phyloP scores from a whole-genome alignment of 2,888 invertebrate genomes.

The Emesis furor region DNA sequence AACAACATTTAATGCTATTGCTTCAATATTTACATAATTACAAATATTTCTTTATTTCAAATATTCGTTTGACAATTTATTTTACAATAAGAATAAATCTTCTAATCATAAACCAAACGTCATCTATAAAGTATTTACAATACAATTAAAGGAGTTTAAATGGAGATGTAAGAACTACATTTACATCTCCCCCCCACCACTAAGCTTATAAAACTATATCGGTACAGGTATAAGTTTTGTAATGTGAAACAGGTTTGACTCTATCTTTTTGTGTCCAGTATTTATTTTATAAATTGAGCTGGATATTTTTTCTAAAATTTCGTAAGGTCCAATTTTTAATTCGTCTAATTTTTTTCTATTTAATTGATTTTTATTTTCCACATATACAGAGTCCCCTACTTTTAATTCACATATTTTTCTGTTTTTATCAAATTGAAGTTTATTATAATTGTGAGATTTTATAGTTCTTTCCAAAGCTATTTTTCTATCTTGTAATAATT shows the following conservation, averaged over 20 bases:
- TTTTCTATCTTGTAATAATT: slow-evolving; percentile 50
- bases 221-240: slow-evolving; percentile 51
- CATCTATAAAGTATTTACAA: too few species aligned
- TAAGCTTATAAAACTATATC: too few species aligned
- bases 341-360: slow-evolving; percentile 61
- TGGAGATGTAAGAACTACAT: too few species aligned
- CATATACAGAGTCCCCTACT: slow-evolving; percentile 49
- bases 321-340: slow-evolving; percentile 55
- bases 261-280: slow-evolving; percentile 72
- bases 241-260: slow-evolving; percentile 70
- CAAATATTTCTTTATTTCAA: too few species aligned
- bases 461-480: slow-evolving; percentile 53
- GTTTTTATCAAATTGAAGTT: slow-evolving; percentile 55
- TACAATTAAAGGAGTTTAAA: too few species aligned
- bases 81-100: too few species aligned
- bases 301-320: slow-evolving; percentile 70
- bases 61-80: too few species aligned
- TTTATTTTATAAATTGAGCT: slow-evolving; percentile 74
- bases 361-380: slow-evolving; percentile 56
- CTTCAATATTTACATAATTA: too few species aligned
- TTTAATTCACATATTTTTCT: slow-evolving; percentile 50
- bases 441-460: not conserved
- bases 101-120: too few species aligned
- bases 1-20: too few species aligned
- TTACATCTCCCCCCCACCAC: too few species aligned